phyloP scores from a whole-genome alignment of 2,113 vertebrate genomes.

The Pomatostomus ruficeps region DNA sequence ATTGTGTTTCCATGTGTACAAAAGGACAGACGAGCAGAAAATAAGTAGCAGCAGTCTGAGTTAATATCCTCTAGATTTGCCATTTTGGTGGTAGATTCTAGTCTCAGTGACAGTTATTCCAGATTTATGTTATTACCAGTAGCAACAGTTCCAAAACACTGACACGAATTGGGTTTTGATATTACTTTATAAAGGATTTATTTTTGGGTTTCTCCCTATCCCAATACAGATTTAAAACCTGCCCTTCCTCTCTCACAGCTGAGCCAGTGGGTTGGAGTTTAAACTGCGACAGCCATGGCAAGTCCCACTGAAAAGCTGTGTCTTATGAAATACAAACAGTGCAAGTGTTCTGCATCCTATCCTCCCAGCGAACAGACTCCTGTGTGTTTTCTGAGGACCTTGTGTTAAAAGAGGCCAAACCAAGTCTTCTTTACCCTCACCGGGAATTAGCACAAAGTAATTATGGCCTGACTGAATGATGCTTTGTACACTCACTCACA shows the following conservation, averaged over 20 bases:
- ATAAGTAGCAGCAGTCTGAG: not conserved
- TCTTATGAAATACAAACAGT: not conserved
- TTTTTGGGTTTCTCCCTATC: not conserved
- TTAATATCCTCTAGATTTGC: not conserved
- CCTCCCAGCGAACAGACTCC: rapidly evolving
- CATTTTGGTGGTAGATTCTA: not conserved
- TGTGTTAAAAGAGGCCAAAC: not conserved
- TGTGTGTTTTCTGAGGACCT: not conserved
- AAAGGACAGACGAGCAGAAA: not conserved
- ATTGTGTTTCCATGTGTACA: not conserved
- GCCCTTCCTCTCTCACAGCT: not conserved
- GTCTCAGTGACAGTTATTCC: not conserved
- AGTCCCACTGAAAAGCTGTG: not conserved
- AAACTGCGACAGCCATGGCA: not conserved
- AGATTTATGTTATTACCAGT: not conserved
- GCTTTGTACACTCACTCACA: not conserved
- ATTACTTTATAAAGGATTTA: not conserved
- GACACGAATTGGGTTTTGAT: not conserved
- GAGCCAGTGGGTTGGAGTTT: not conserved
- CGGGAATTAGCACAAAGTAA: not conserved
- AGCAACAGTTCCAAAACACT: not conserved
- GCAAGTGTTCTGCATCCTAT: not conserved
- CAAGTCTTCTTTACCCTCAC: not conserved
- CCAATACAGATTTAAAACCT: not conserved
- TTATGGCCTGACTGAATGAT: not conserved